phyloP scores from a whole-genome alignment of 2,113 vertebrate genomes.

The Manacus vitellinus region DNA sequence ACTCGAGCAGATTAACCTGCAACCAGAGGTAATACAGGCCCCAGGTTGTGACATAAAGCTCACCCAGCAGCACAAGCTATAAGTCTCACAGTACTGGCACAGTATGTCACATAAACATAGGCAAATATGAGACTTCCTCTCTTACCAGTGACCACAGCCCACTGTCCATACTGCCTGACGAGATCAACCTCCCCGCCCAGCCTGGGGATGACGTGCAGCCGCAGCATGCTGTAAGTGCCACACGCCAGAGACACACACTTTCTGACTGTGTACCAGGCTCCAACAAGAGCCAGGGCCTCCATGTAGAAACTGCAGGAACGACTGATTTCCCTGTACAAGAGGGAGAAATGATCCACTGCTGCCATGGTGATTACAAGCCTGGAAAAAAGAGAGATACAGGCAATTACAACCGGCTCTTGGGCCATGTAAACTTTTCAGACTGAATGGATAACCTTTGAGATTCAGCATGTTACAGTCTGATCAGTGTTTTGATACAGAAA shows the following conservation, averaged over 20 bases:
- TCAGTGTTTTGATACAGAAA: background rate
- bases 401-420: background rate
- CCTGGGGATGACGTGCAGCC: slow-evolving; percentile 86
- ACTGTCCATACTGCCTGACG: slow-evolving; percentile 83
- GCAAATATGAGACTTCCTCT: background rate
- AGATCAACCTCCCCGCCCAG: slow-evolving; percentile 76
- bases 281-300: slow-evolving; percentile 88
- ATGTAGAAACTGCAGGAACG: slow-evolving; percentile 84
- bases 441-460: background rate
- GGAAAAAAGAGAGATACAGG: background rate
- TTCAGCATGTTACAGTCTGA: background rate
- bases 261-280: slow-evolving; percentile 84
- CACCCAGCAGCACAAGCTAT: background rate
- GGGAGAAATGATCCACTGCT: slow-evolving; percentile 90
- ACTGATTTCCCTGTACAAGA: slow-evolving; percentile 88
- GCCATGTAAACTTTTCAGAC: background rate
- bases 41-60: background rate
- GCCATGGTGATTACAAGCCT: slow-evolving; percentile 81
- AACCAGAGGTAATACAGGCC: background rate
- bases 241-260: slow-evolving; percentile 75
- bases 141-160: slow-evolving; percentile 93
- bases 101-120: background rate
- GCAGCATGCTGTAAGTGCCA: slow-evolving; percentile 80
- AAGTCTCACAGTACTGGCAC: background rate
- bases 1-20: background rate